phyloP scores from a whole-genome alignment of 2,113 vertebrate species.

The Camelus dromedarius region DNA sequence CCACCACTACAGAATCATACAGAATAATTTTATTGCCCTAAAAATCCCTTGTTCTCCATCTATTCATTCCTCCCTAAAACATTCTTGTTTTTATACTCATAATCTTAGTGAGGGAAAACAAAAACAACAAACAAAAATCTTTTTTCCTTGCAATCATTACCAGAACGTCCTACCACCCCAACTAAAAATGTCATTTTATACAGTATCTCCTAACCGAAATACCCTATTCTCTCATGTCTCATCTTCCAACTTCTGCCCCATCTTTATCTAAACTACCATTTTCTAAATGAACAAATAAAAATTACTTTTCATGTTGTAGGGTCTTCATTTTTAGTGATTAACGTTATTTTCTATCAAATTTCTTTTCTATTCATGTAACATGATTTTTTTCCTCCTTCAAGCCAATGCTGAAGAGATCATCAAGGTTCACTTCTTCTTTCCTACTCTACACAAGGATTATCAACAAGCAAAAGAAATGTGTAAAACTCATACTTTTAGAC shows the following conservation, averaged over 20 bases:
- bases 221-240: background rate
- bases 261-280: background rate
- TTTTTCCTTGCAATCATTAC: background rate
- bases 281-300: background rate
- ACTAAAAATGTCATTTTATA: background rate
- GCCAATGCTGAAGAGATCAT: background rate
- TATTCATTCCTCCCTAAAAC: too few species aligned
- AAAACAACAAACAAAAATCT: background rate
- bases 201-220: background rate
- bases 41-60: too few species aligned
- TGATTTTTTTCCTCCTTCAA: background rate
- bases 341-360: background rate
- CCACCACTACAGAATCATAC: too few species aligned
- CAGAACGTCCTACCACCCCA: background rate
- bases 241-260: background rate
- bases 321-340: conserved; percentile 5
- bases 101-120: background rate
- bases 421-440: background rate
- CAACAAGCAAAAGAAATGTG: background rate
- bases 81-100: background rate
- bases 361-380: background rate
- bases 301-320: background rate
- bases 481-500: background rate
- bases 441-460: background rate
- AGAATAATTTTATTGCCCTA: too few species aligned